Evolutionary conservation across 1,140 invertebrate species (phyloP).

Genomic region (Neodiprion lecontei): DNA sequence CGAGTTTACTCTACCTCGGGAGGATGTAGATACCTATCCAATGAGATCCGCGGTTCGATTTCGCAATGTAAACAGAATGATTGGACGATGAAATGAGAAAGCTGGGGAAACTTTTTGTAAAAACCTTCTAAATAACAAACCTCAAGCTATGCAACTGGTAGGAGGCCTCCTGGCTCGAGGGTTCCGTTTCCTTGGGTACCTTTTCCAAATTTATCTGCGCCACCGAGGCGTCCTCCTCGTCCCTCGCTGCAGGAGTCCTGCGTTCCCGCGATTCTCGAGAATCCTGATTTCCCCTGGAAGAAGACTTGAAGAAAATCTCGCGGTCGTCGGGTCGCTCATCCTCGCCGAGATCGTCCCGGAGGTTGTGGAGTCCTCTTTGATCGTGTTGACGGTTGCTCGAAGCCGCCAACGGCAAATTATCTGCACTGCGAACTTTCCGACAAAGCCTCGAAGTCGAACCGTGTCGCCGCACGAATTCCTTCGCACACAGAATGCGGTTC

Average conservation of each 20-base stretch:
- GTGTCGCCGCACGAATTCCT: conserved; percentile 74
- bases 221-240: conserved; percentile 45
- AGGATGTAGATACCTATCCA: too few relatives aligned
- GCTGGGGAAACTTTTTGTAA: too few relatives aligned
- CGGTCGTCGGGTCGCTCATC: conserved; percentile 60
- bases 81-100: too few relatives aligned
- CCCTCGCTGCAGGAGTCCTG: conserved; percentile 24
- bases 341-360: conserved; percentile 49
- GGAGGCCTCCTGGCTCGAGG: conserved; percentile 40
- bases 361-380: conserved; percentile 53
- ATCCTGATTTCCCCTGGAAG: conserved; percentile 39
- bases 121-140: background rate
- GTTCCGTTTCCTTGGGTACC: conserved; percentile 43
- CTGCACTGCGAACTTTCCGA: conserved; percentile 76
- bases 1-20: too few relatives aligned
- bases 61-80: too few relatives aligned
- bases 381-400: conserved; percentile 41
- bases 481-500: conserved; percentile 22
- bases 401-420: conserved; percentile 64
- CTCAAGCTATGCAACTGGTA: conserved; percentile 39
- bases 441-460: conserved; percentile 80
- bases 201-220: conserved; percentile 50
- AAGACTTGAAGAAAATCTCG: conserved; percentile 49
- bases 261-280: conserved; percentile 34
- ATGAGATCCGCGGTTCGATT: too few relatives aligned